Conservation (phyloP, 2,113 vertebrate genomes). For the Cervus canadensis region DNA sequence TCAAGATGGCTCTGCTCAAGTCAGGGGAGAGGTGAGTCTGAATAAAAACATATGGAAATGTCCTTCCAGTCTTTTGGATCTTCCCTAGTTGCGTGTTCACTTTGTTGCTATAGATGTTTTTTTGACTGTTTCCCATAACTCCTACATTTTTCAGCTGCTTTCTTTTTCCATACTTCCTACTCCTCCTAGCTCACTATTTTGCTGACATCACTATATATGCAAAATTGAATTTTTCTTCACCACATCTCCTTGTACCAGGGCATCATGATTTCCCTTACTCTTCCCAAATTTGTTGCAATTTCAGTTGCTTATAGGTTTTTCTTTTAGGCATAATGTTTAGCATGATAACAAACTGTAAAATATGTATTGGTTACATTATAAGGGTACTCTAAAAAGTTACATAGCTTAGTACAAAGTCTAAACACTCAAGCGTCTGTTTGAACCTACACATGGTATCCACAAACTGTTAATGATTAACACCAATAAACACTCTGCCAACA, state of each 20-base stretch:
- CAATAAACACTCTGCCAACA: neutral
- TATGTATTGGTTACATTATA: neutral
- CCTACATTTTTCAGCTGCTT: too few relatives aligned
- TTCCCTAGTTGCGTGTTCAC: too few relatives aligned
- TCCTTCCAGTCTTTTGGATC: too few relatives aligned
- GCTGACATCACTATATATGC: neutral
- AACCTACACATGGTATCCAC: neutral
- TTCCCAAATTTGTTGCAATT: too few relatives aligned
- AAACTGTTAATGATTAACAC: neutral
- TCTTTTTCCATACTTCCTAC: neutral
- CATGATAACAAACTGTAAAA: neutral
- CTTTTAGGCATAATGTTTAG: neutral
- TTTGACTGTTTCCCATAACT: too few relatives aligned
- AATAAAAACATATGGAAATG: too few relatives aligned
- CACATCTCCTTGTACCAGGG: neutral
- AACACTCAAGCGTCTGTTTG: neutral
- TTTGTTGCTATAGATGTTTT: too few relatives aligned
- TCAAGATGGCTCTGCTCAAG: too few relatives aligned
- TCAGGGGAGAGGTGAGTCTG: too few relatives aligned
- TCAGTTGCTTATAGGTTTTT: neutral
- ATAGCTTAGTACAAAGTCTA: neutral
- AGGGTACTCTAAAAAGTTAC: neutral
- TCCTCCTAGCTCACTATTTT: neutral
- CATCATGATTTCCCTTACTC: too few relatives aligned
- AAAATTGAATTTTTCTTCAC: neutral